A percentile compares a stretch with the other conserved stretches of the same genome.
Conservation (phyloP, 2,797 vertebrate genomes). For the Lithobates sylvaticus region DNA sequence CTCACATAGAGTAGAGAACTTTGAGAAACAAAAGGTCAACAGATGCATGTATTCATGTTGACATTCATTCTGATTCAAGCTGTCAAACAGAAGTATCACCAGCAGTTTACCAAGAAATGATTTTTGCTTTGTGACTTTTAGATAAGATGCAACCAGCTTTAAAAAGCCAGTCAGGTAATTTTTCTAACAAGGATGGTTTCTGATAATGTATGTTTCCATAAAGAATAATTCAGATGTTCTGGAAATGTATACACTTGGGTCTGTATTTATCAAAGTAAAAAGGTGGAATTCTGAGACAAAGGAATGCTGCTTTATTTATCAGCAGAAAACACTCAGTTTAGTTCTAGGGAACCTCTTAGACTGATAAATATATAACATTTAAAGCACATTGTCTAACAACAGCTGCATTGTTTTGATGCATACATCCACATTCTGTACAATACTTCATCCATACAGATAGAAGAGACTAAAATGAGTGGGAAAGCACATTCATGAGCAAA, state of each 20-base stretch:
- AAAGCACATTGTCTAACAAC: slow-evolving; percentile 13
- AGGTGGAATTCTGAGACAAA: slow-evolving; percentile 6
- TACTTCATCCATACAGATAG: neutral
- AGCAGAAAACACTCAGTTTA: slow-evolving; percentile 27
- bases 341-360: neutral
- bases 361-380: slow-evolving; percentile 46
- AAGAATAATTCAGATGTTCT: slow-evolving; percentile 1
- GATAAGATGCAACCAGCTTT: slow-evolving; percentile 21
- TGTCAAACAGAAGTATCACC: slow-evolving; percentile 45
- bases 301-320: slow-evolving; percentile 41
- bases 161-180: slow-evolving; percentile 6
- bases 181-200: slow-evolving; percentile 24
- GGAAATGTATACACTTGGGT: slow-evolving; percentile 4
- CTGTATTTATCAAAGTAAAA: slow-evolving; percentile 24
- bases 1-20: slow-evolving; percentile 12
- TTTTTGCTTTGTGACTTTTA: slow-evolving; percentile 44
- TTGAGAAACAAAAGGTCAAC: slow-evolving; percentile 51
- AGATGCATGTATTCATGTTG: slow-evolving; percentile 47
- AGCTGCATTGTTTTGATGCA: slow-evolving; percentile 23
- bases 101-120: neutral
- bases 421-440: neutral
- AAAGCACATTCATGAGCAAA: neutral
- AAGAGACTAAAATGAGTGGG: neutral
- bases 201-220: slow-evolving; percentile 35
- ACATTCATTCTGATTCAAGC: slow-evolving; percentile 52